A percentile compares a stretch with the other conserved stretches of the same genome.
phyloP scores from a whole-genome alignment of 1,140 invertebrate genomes.

The Drosophila auraria region DNA sequence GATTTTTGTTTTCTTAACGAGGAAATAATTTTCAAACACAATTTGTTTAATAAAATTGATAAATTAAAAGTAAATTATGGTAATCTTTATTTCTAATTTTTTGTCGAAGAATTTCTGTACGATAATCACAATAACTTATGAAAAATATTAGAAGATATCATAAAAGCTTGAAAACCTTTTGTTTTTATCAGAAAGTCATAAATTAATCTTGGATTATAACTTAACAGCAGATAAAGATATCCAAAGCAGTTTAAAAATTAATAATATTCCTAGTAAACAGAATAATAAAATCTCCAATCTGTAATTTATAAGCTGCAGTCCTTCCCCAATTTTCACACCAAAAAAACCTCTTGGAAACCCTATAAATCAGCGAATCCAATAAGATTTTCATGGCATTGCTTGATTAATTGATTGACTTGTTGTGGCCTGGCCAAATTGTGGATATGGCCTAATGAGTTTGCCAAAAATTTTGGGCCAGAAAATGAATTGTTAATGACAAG shows the following conservation, averaged over 20 bases:
- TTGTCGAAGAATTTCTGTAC: neutral
- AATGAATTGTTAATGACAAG: constrained; percentile 51
- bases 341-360: constrained; percentile 5
- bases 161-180: no score
- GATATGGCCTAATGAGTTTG: constrained; percentile 62
- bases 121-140: neutral
- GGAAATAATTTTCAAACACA: constrained; percentile 1
- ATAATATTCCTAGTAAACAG: no score
- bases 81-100: neutral
- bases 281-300: neutral
- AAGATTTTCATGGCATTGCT: constrained; percentile 52
- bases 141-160: neutral
- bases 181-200: no score
- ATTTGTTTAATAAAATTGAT: neutral
- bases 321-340: neutral
- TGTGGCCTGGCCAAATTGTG: constrained; percentile 39
- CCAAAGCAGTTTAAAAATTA: no score
- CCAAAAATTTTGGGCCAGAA: constrained; percentile 39
- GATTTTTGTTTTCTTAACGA: neutral
- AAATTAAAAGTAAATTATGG: neutral
- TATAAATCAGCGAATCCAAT: constrained; percentile 52
- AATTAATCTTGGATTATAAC: neutral
- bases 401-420: constrained; percentile 61
- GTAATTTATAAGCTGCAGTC: neutral
- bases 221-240: no score